Conservation (phyloP, 2,113 vertebrate genomes). For the Circaetus cinerascens region DNA sequence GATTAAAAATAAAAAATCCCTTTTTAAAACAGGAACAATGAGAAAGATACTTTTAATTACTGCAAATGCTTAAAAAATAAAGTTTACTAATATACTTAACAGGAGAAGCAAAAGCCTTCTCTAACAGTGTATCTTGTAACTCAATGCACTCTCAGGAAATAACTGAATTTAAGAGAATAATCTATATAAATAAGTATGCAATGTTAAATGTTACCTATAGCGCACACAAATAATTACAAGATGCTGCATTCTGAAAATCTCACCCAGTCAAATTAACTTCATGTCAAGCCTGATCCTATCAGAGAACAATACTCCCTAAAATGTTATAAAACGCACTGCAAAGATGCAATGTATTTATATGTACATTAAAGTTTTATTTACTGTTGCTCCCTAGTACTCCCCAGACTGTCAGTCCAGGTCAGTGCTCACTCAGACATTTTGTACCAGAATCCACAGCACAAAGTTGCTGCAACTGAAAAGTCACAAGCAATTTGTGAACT, state of each 20-base stretch:
- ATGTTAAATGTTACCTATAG: neutral
- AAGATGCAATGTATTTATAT: neutral
- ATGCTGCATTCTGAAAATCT: neutral
- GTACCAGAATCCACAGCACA: neutral
- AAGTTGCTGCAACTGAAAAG: neutral
- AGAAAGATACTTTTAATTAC: neutral
- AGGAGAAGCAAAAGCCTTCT: neutral
- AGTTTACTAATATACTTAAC: neutral
- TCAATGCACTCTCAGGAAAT: neutral
- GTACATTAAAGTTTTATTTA: neutral
- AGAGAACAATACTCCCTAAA: neutral
- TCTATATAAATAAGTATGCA: neutral
- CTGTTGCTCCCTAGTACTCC: neutral
- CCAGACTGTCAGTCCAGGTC: neutral
- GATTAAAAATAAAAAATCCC: neutral
- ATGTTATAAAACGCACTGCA: neutral
- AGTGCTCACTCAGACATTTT: neutral
- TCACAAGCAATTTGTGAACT: neutral
- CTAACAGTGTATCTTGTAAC: neutral
- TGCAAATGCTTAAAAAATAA: neutral
- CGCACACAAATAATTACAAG: neutral
- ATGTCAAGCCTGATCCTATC: neutral
- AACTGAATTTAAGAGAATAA: neutral
- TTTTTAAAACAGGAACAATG: neutral
- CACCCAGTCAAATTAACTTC: neutral